Conservation (phyloP, 1,140 invertebrate genomes). For the Thaumatotibia leucotreta region DNA sequence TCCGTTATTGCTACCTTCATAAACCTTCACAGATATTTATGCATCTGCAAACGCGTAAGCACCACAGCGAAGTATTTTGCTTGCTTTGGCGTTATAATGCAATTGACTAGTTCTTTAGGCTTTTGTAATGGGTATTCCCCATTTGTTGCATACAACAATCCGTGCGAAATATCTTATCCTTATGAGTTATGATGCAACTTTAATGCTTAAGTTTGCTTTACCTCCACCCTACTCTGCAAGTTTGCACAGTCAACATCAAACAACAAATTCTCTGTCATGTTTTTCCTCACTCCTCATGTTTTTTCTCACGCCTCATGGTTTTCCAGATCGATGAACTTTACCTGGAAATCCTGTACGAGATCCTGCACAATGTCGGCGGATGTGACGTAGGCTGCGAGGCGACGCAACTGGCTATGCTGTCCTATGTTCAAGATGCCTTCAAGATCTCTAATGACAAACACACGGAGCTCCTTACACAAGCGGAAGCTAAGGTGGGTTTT, state of each 20-base stretch:
- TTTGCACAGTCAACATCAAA: background rate
- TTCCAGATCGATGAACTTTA: slow-evolving; percentile 93
- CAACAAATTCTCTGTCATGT: background rate
- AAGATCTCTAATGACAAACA: slow-evolving; percentile 87
- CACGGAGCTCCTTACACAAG: slow-evolving; percentile 80
- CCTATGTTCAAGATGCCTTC: slow-evolving; percentile 93
- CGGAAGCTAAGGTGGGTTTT: slow-evolving; percentile 77
- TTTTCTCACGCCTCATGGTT: slow-evolving; percentile 16
- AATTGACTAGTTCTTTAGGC: background rate
- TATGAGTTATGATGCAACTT: background rate
- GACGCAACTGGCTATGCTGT: slow-evolving; percentile 83
- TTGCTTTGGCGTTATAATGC: too few relatives aligned
- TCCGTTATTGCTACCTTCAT: too few relatives aligned
- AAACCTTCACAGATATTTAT: too few relatives aligned
- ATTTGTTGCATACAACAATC: background rate
- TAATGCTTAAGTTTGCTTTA: background rate
- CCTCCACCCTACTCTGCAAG: background rate
- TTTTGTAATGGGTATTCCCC: background rate
- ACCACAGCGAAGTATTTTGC: too few relatives aligned
- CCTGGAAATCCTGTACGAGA: slow-evolving; percentile 93
- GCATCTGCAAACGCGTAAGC: too few relatives aligned
- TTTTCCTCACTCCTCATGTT: background rate
- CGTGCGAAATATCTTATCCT: background rate
- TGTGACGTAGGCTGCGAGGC: slow-evolving; percentile 83
- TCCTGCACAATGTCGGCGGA: slow-evolving; percentile 93